These are phyloP conservation scores for Orthonyx spaldingii DNA, from an alignment of 2,113 vertebrate genomes.

Conservation along the genomic window DNA sequence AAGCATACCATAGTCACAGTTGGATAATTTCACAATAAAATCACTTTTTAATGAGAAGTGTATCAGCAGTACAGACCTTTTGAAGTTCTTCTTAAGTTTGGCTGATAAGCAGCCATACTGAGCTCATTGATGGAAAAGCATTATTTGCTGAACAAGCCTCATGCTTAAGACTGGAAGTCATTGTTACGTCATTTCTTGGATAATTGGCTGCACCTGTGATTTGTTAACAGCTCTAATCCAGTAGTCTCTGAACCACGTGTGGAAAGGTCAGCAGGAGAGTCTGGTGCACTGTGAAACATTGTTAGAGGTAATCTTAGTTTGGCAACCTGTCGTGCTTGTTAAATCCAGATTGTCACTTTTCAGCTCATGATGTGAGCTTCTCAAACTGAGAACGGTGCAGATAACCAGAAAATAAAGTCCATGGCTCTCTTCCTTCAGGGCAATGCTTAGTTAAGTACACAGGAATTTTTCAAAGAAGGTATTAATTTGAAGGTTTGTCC, in stretches of 20 bases:
- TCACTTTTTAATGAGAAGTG: constrained; percentile 65
- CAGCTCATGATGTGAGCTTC: not conserved
- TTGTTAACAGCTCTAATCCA: constrained; percentile 77
- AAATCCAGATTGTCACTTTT: constrained; percentile 59
- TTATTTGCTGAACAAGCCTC: constrained; percentile 24
- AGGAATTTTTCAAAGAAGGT: not conserved
- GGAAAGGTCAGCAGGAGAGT: constrained; percentile 66
- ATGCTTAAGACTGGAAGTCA: constrained; percentile 61
- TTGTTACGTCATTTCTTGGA: constrained; percentile 56
- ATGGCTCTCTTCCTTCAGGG: not conserved
- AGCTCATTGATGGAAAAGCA: constrained; percentile 63
- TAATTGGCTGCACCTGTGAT: constrained; percentile 85
- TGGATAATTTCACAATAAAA: constrained; percentile 58
- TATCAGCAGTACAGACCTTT: constrained; percentile 60
- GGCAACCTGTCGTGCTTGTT: constrained; percentile 64
- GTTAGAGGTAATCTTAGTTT: constrained; percentile 73
- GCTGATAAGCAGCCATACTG: constrained; percentile 63
- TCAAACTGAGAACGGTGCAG: not conserved
- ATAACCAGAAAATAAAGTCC: not conserved
- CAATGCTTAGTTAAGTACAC: not conserved
- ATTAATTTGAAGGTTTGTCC: not conserved
- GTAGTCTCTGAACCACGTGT: constrained; percentile 58
- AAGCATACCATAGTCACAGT: constrained; percentile 46
- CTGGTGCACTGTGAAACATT: constrained; percentile 42
- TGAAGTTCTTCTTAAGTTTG: constrained; percentile 55